Conservation (phyloP, 2,888 invertebrate genomes). For the Agriopis marginaria region DNA sequence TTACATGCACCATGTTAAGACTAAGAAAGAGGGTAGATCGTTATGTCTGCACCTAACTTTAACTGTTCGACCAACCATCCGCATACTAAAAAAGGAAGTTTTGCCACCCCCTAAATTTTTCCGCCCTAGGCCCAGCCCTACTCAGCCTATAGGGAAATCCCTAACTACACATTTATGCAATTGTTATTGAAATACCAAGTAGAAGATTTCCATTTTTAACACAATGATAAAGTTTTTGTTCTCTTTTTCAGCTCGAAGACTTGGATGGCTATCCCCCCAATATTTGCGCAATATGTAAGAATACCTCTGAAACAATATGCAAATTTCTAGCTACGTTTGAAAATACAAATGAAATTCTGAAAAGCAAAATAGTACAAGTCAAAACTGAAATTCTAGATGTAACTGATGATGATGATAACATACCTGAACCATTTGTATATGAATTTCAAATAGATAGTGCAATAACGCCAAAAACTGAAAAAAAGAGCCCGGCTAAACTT, state of each 20-base stretch:
- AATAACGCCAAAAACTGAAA: neutral
- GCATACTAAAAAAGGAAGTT: no score
- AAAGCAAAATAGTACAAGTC: constrained; percentile 7
- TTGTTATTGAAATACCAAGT: no score
- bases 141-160: no score
- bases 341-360: constrained; percentile 9
- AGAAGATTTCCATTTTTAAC: neutral
- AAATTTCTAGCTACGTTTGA: constrained; percentile 18
- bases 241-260: constrained; percentile 26
- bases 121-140: no score
- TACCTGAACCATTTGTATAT: neutral
- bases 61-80: no score
- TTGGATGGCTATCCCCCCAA: constrained; percentile 18
- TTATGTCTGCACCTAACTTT: no score
- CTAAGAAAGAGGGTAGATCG: no score
- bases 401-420: neutral
- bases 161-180: no score
- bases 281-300: constrained; percentile 21
- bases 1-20: no score
- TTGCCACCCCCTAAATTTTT: no score
- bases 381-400: constrained; percentile 14
- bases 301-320: constrained; percentile 13
- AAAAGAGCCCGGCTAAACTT: constrained; percentile 1
- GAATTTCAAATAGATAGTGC: constrained; percentile 4
- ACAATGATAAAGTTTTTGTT: neutral